These are phyloP conservation scores for Drosophila tsacasi DNA, from an alignment of 1,140 invertebrate genomes.

Conservation along the genomic window DNA sequence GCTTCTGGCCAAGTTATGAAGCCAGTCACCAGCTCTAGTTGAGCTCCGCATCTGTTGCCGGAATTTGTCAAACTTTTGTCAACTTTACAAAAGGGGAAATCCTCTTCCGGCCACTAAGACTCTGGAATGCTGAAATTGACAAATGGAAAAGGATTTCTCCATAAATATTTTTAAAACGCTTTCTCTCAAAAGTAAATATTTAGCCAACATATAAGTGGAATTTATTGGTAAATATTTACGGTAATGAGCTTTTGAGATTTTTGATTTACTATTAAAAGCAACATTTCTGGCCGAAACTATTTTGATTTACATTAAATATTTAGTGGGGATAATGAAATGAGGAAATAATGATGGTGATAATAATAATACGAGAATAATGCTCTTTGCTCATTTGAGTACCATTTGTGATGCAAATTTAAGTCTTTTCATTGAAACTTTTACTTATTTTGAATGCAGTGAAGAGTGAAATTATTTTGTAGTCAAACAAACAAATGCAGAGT, in stretches of 20 bases:
- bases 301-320: no score
- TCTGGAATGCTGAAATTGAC: background rate
- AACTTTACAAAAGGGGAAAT: background rate
- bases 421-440: background rate
- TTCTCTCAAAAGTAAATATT: background rate
- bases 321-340: background rate
- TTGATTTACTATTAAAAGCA: background rate
- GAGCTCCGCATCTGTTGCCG: constrained; percentile 27
- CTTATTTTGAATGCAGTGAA: background rate
- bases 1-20: background rate
- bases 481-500: no score
- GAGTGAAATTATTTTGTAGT: no score
- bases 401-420: background rate
- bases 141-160: background rate
- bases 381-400: background rate
- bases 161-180: no score
- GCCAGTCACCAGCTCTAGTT: constrained; percentile 14
- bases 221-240: background rate
- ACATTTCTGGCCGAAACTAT: background rate
- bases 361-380: background rate
- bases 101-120: constrained; percentile 13
- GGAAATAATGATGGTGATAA: background rate
- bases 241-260: background rate
- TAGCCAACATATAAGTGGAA: background rate
- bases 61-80: constrained; percentile 29